These are phyloP conservation scores for Rhyacophila evoluta DNA, from an alignment of 2,888 invertebrate species.

Conservation along the genomic window DNA sequence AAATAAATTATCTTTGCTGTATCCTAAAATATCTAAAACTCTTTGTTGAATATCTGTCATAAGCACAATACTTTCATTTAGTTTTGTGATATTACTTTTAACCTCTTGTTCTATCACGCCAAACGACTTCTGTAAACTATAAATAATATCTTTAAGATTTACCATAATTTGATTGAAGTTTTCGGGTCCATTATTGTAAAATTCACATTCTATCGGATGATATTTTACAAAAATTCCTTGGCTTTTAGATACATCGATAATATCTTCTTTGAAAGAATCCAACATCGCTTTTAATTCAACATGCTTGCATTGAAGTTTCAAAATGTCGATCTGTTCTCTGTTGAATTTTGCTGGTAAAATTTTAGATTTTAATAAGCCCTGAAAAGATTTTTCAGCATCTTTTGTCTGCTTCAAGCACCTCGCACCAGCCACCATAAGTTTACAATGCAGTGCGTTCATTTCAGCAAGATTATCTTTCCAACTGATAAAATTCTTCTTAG, in stretches of 20 bases:
- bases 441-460: slow-evolving; percentile 34
- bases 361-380: slow-evolving; percentile 30
- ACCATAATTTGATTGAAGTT: slow-evolving; percentile 36
- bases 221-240: slow-evolving; percentile 31
- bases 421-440: slow-evolving; percentile 19
- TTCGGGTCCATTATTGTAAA: neutral
- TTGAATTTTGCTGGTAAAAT: slow-evolving; percentile 3
- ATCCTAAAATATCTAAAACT: slow-evolving; percentile 34
- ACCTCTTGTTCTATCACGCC: slow-evolving; percentile 23
- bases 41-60: slow-evolving; percentile 39
- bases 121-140: slow-evolving; percentile 27
- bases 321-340: neutral
- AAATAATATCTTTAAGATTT: slow-evolving; percentile 32
- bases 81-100: slow-evolving; percentile 29
- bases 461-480: slow-evolving; percentile 41
- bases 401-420: slow-evolving; percentile 30
- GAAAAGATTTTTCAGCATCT: neutral
- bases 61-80: slow-evolving; percentile 32
- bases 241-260: slow-evolving; percentile 19
- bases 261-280: slow-evolving; percentile 30
- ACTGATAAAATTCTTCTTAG: neutral
- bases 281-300: slow-evolving; percentile 29
- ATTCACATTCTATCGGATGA: neutral
- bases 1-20: neutral
- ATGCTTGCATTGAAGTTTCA: slow-evolving; percentile 41